Evolutionary conservation across 30 jellyfish, hydroid and myxozoan genomes (phyloP), one percentile per base, ranked within the genome.

Genomic region (Morbakka virulenta): DNA sequence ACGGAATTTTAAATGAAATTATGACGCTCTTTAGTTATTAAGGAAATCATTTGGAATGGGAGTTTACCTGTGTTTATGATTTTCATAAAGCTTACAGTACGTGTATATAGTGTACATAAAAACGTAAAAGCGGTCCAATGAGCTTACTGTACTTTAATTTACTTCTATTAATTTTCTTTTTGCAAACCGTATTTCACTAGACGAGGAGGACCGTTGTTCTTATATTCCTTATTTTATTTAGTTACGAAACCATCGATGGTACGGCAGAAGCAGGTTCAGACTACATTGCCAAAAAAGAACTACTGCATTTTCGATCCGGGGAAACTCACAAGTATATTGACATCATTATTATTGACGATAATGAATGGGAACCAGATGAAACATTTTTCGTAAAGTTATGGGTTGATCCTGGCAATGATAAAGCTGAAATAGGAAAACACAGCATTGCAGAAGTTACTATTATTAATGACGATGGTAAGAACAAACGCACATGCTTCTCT

Each of bases 321-420:
- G 98, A 91, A 52, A 83, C 96, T 1, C 96, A 84, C 63, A 91
- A 91, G 61, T 79, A 77, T 69, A 62, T 91, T 27, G 98, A 91
- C 29, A 79, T 86, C n/a, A 84, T 85, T 27, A 91, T 91, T 30
- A 84, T 91, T 32, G 98, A 91, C 67, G 98, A 91, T 52, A 62
- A 91, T 78, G 95, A 84, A 24, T 91, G 98, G 98, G 98, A 91
- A 62, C 98, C 98, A 2, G 98, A 91, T 41, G 98, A 91, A 78
- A 91, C 98, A 24, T 91, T 91, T 52, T 91, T 91, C 84, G 92
- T 91, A 0, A 91, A 91, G 62, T 31, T 91, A 33, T 82, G 89
- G 87, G 48, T 88, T 32, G 95, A 79, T 62, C 91, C 91, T 2
- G 81, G 69, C 9, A 93, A 91, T 29, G 65, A 66, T 3, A 66